Percentiles rank a stretch among this genome's conserved stretches.
Conservation (phyloP, 2,888 invertebrate genomes). For the Morinoia aosen region DNA sequence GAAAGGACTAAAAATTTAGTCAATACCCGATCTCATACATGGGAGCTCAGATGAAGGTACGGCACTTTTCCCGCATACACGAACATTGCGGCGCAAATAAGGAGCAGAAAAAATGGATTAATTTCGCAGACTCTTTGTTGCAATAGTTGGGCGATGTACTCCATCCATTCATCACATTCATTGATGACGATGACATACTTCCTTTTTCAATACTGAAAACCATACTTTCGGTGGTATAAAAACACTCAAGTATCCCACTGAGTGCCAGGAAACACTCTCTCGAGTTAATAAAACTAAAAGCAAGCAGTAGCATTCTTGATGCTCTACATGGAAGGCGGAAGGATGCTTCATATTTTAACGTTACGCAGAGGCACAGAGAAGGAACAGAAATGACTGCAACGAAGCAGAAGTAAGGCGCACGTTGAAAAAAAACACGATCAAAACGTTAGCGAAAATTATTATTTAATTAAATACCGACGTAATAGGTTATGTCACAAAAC, state of each 20-base stretch:
- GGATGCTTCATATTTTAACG: not conserved
- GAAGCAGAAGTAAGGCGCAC: not conserved
- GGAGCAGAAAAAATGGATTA: not conserved
- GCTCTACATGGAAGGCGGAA: no score
- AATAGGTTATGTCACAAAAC: no score
- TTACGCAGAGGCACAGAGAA: not conserved
- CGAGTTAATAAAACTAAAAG: not conserved
- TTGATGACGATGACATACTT: not conserved
- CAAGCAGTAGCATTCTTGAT: no score
- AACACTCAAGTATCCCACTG: not conserved
- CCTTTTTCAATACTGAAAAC: not conserved
- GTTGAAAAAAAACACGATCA: not conserved
- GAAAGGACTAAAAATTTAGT: not conserved
- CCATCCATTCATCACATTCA: not conserved
- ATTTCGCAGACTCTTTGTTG: not conserved
- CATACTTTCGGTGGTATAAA: not conserved
- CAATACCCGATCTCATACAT: not conserved
- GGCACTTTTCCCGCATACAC: not conserved
- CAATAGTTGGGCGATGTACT: not conserved
- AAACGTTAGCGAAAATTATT: not conserved
- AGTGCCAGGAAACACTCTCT: not conserved
- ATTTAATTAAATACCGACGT: no score
- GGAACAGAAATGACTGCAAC: not conserved
- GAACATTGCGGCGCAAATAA: not conserved
- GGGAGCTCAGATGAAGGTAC: not conserved